Base-by-base conservation (phyloP, 1,140 invertebrate species). In the Tetragonula clypearis region DNA sequence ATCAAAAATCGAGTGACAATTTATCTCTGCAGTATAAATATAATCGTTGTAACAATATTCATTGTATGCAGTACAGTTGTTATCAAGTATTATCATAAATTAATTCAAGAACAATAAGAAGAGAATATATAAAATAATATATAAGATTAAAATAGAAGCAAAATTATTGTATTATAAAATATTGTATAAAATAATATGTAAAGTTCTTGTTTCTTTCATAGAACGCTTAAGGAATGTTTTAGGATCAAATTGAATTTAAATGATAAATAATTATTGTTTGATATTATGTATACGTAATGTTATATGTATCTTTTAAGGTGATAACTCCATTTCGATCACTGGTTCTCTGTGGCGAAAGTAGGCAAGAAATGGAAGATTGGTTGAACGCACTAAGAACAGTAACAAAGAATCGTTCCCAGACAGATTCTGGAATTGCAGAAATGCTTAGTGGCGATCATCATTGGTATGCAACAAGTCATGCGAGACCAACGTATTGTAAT, bases 401-500 rank as follows among this genome's bases (percentile, higher is more conserved):
- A 56, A 95, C 96, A 62, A 96, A 97, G 79, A 96, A 97, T 87
- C 96, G 96, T 87, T 95, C 96, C 92, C 96, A 97, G 91, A 95
- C 95, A 79, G 93, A 96, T 92, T 88, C 94, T 74, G 87, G 96
- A 96, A 93, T 95, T 95, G 90, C 96, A 80, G 96, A 98, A 91
- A 96, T 98, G 89, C 96, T 99, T 71, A 97, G 97, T 23, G 98
- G 98, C 66, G 96, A 98, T 92, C 98, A 99, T 95, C 97, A 98
- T 91, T 99, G 98, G 98, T 98, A 98, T 92, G 97, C 98, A 26
- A 98, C 98, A 73, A 99, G 97, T 56, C 98, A 99, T 95, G 98
- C 98, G 0, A 96, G 98, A 79, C 99, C 99, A 73, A 99, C 98
- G 0, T 99, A 99, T 93, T 99, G 99, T 95, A 99, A 99, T 94